A percentile compares a stretch with the other conserved stretches of the same genome.
Conservation (phyloP, 2,888 invertebrate species). For the Sinhomidia bicolor region DNA sequence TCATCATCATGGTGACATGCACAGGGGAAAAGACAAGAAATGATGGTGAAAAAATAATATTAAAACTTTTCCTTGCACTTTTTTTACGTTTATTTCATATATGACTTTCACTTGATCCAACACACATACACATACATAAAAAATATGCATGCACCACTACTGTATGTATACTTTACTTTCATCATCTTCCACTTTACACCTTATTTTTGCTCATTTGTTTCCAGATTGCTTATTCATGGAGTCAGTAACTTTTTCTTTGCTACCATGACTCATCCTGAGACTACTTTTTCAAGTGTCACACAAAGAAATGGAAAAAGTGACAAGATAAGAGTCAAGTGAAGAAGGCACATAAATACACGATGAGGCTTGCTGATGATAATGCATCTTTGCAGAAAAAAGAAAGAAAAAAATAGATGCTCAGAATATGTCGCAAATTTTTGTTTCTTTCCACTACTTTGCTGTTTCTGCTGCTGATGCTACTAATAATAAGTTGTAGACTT, state of each 20-base stretch:
- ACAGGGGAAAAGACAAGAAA: background rate
- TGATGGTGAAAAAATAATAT: background rate
- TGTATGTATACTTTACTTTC: background rate
- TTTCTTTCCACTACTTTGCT: too few relatives aligned
- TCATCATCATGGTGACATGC: background rate
- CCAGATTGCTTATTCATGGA: background rate
- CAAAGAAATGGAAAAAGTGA: background rate
- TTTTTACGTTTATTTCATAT: background rate
- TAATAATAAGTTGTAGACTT: too few relatives aligned
- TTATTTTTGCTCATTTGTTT: background rate
- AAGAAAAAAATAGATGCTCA: too few relatives aligned
- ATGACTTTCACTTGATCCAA: too few relatives aligned
- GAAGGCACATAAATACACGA: background rate
- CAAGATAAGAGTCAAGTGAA: background rate
- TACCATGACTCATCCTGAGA: background rate
- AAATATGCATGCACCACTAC: background rate
- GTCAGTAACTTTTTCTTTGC: background rate
- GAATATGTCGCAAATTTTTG: too few relatives aligned
- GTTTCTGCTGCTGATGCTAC: too few relatives aligned
- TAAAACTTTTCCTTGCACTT: background rate
- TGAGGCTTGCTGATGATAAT: background rate
- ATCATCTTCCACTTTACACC: constrained; percentile 41
- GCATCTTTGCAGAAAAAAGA: too few relatives aligned
- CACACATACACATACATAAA: too few relatives aligned
- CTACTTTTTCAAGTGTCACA: background rate